A percentile compares a stretch with the other conserved stretches of the same genome.
phyloP scores from a whole-genome alignment of 2,888 invertebrate species.

The Drosophila koepferae region DNA sequence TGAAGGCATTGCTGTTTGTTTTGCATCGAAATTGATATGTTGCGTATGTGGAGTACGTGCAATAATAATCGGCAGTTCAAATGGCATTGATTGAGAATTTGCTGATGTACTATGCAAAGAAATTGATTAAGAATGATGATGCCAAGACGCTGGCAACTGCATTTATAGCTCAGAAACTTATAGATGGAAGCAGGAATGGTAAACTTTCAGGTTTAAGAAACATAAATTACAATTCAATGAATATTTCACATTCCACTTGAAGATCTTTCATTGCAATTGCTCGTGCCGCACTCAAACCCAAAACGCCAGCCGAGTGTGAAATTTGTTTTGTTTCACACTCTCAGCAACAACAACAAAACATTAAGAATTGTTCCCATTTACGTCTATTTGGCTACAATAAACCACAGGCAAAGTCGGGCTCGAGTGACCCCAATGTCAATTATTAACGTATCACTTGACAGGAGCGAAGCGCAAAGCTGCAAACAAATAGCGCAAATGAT shows the following conservation, averaged over 20 bases:
- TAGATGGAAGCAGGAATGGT: neutral
- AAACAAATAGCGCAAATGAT: conserved; percentile 76
- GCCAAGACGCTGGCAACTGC: neutral
- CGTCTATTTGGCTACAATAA: conserved; percentile 66
- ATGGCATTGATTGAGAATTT: conserved; percentile 7
- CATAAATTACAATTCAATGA: neutral
- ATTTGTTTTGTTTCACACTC: conserved; percentile 68
- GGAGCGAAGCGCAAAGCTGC: conserved; percentile 62
- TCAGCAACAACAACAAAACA: conserved; percentile 6
- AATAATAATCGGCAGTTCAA: neutral
- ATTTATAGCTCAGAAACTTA: neutral
- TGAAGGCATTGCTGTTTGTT: neutral
- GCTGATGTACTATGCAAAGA: neutral
- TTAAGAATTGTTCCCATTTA: conserved; percentile 41
- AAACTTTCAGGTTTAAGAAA: neutral
- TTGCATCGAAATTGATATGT: neutral
- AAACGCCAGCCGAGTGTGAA: conserved; percentile 67
- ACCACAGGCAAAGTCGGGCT: conserved; percentile 65
- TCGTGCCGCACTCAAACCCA: conserved; percentile 54
- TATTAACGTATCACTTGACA: conserved; percentile 84
- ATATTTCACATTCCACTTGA: conserved; percentile 1
- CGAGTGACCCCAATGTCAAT: conserved; percentile 83
- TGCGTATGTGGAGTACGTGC: neutral
- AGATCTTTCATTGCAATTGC: conserved; percentile 27
- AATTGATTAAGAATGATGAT: neutral